A percentile compares a stretch with the other conserved stretches of the same genome.
Evolutionary conservation across 2,113 vertebrate genomes (phyloP).

Genomic region (Hirundichthys speculiger): DNA sequence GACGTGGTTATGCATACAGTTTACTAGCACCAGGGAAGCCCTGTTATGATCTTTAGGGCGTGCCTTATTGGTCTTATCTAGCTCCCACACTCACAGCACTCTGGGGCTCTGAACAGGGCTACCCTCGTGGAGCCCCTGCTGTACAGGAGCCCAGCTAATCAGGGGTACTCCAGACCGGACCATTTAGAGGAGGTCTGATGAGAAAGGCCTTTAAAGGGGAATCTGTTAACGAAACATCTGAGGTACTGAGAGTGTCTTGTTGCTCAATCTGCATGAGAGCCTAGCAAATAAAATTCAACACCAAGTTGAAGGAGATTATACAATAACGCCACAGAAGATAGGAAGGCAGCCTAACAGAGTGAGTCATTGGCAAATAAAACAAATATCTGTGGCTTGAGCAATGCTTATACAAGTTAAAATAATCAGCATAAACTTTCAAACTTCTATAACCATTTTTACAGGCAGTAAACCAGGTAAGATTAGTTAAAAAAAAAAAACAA

Average conservation of each 20-base stretch:
- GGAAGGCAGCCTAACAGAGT: too few species aligned
- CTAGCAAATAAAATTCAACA: constrained; percentile 15
- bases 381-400: constrained; percentile 16
- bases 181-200: constrained; percentile 32
- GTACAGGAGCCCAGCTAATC: constrained; percentile 40
- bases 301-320: not conserved
- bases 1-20: constrained; percentile 32
- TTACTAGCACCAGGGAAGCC: constrained; percentile 55
- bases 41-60: constrained; percentile 62
- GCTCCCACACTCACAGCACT: constrained; percentile 52
- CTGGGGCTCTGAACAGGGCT: constrained; percentile 66
- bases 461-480: constrained; percentile 1
- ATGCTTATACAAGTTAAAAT: constrained; percentile 9
- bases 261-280: constrained; percentile 14
- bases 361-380: constrained; percentile 19
- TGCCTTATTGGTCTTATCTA: constrained; percentile 75
- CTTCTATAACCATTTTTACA: constrained; percentile 4
- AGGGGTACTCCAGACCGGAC: constrained; percentile 40
- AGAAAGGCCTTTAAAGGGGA: constrained; percentile 29
- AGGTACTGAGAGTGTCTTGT: constrained; percentile 44
- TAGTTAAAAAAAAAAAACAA: not conserved
- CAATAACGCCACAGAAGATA: constrained; percentile 2
- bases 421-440: constrained; percentile 5
- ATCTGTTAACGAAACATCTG: constrained; percentile 31
- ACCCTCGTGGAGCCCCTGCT: constrained; percentile 9